Evolutionary conservation across 1,140 invertebrate species (phyloP), one percentile per base, ranked within the genome.

Genomic region (Colletes gigas): DNA sequence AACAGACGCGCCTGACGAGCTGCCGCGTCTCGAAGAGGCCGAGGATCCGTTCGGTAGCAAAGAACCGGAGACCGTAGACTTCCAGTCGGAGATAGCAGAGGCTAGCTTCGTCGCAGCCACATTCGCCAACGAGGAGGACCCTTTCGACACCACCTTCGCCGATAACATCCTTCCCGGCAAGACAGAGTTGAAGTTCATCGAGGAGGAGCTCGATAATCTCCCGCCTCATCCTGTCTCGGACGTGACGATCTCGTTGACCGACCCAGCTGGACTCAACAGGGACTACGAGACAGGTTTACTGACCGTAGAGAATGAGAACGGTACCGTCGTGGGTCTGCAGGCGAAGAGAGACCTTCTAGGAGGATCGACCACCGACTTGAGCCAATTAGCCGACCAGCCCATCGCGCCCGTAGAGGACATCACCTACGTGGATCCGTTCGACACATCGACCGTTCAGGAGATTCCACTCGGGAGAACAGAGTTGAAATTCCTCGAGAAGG

Each of bases 91-190:
- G 62, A 92, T 93, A 73, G 88, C 91, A 63, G 93, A 93, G 68
- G 92, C 91, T 0, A 91, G 89, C 71, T 93, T 93, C 60, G 93
- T 91, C 76, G 91, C 88, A 0, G 92, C 92, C 3, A 93, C 89
- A n/a, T 92, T 91, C 69, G 92, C 88, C 15, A 89, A 94, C 82
- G 93, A 94, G 68, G 94, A 94, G 77, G 97, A 98, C 95, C 97
- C 97, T 0, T 98, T 98, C 88, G 97, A 98, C 89, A 98, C 97
- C 12, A 95, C 96, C 65, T 97, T 97, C 93, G 97, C 96, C 0
- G 96, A 97, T 57, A 96, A 96, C 86, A 94, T 97, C 59, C 91
- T 97, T 65, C 96, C 96, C 10, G 95, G 95, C 54, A 95, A 96
- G 91, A 93, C 94, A 44, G 95, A 96, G 91, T 88, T 95, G 39